Percentiles rank a stretch among this genome's conserved stretches.
Conservation (phyloP, 2,888 invertebrate genomes). For the Aspidapion aeneum region DNA sequence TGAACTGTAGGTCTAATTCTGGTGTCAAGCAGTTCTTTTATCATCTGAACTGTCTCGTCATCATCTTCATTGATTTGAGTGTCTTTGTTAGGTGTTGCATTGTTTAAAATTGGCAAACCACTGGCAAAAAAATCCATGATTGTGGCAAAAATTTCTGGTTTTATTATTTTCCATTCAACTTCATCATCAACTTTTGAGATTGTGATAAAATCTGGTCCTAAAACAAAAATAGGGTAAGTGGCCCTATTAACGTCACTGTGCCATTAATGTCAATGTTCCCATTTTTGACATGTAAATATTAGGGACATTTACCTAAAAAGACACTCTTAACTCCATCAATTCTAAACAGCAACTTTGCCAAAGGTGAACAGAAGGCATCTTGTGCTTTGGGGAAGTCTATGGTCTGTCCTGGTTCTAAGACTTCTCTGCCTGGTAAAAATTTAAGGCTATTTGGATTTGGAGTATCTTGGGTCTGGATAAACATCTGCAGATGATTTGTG, state of each 20-base stretch:
- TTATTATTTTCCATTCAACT: conserved; percentile 89
- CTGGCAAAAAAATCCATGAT: conserved; percentile 98
- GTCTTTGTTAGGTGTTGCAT: conserved; percentile 69
- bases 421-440: conserved; percentile 87
- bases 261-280: too few relatives aligned
- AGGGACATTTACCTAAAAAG: conserved; percentile 79
- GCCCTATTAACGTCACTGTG: too few relatives aligned
- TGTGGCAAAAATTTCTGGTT: conserved; percentile 96
- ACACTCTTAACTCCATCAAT: conserved; percentile 94
- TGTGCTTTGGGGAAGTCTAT: conserved; percentile 86
- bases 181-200: conserved; percentile 92
- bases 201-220: conserved; percentile 91
- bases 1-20: conserved; percentile 98
- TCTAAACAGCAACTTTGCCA: conserved; percentile 89
- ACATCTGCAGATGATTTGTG: conserved; percentile 58
- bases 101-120: conserved; percentile 82
- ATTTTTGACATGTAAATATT: too few relatives aligned
- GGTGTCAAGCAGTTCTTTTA: conserved; percentile 95
- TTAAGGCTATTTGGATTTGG: conserved; percentile 98
- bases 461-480: conserved; percentile 98
- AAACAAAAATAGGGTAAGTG: too few relatives aligned
- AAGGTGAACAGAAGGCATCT: conserved; percentile 79
- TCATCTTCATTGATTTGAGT: conserved; percentile 85
- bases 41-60: conserved; percentile 96
- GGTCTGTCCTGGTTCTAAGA: conserved; percentile 79